Base-by-base conservation (phyloP, 1,140 invertebrate genomes). In the Bombus turneri region DNA sequence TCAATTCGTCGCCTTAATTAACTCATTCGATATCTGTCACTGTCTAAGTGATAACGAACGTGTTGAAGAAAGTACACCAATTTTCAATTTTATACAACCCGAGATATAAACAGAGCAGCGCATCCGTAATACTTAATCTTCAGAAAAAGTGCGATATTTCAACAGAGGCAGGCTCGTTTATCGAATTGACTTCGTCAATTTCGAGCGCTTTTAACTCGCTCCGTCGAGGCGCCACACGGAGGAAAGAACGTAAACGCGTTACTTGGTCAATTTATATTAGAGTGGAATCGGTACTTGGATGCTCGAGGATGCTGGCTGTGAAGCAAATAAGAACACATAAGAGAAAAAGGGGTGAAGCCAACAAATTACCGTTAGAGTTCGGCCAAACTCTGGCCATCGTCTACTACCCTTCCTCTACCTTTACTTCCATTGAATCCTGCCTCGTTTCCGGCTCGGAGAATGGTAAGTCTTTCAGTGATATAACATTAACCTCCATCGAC, bases 401-500 rank as follows among this genome's bases (percentile, higher is more conserved):
- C 47, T 53, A 53, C 47, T 53, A 39, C 68, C 64, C 66, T 47
- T 47, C 47, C 75, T 74, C 18, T 53, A 8, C 43, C 31, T 22
- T 25, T 64, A 53, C 39, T 12, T 10, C n/a, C 71, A 57, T 59
- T 74, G 74, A 62, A 72, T 76, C 53, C 81, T 73, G 81, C 77
- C 79, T 77, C 62, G 79, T 80, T 90, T 77, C 82, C 71, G 79
- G 78, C 28, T 47, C 41, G 64, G 59, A 89, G 82, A 87, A 90
- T 90, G 78, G 88, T 68, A 86, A 89, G 85, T 87, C 89, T 82
- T 73, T 86, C 82, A 39, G 75, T 83, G 83, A 90, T 83, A 90
- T 90, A 90, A 90, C 88, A 86, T 90, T 90, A 90, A 90, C 89
- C 82, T 68, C 79, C 75, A 86, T 87, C 89, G 89, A 83, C 72